Base-by-base conservation (phyloP, 1,140 invertebrate species). In the Akabosia matsudoensis region DNA sequence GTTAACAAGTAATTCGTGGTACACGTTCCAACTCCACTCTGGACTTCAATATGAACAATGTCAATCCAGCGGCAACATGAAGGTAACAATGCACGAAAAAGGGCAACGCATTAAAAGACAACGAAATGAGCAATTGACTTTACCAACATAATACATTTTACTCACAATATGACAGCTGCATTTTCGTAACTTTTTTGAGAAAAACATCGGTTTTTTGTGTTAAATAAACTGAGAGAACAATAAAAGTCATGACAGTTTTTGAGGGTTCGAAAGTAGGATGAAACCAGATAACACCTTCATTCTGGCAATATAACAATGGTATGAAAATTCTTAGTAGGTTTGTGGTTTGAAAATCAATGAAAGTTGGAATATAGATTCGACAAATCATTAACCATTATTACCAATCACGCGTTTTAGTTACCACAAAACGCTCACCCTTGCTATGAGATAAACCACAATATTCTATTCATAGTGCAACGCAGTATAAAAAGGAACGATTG, bases 81-180 rank as follows among this genome's bases (percentile, higher is more conserved):
- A 4, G 24, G 24, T 61, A 61, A 61, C 24, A 61, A 61, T 61
- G 24, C n/a, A 22, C 7, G 24, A 10, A 10, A 45, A 7, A 45
- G 37, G 37, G 18, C 7, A 45, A 45, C 37, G 18, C 7, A 45
- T 7, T 18, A 56, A 16, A 3, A 56, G n/a, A 22, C 14, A 56
- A 56, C 54, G n/a, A 61, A 61, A 61, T 61, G 61, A 31, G 10
- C 61, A 67, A 67, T 67, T 67, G 61, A 67, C 61, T 67, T 67
- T 67, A 30, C 61, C 61, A 2, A n/a, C 54, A 67, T 31, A 67
- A n/a, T 22, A 30, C 61, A 30, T 30, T 67, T 45, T 45, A 18
- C 7, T 7, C 37, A 45, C 37, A 16, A 61, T 10, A 4, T 61
- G 54, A 31, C 61, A 67, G 61, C 61, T 67, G 61, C 7, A 67